Evolutionary conservation across 2,113 vertebrate species (phyloP), one percentile per base, ranked within the genome.

Genomic region (Elgaria multicarinata): DNA sequence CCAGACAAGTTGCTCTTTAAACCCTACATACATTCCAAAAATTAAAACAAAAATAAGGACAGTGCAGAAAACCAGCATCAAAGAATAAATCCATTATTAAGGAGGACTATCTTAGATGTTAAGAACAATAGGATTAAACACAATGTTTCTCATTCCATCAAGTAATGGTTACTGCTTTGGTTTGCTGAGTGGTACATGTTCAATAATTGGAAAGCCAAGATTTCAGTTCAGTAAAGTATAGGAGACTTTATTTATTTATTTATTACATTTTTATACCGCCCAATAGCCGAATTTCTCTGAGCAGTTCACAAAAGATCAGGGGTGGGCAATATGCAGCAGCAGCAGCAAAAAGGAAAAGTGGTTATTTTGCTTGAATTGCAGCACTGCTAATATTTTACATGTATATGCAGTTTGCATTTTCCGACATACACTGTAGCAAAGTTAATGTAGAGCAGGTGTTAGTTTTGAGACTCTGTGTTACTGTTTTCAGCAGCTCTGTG

Each of bases 371-470:
- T 62, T 62, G 58, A 62, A n/a, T n/a, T n/a, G n/a, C n/a, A n/a
- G 20, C 66, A 14, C 53, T 62, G 36, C n/a, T 31, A 71, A 79
- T 78, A 78, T 79, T 71, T 69, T 85, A 44, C 12, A 69, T 71
- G 20, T 42, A 44, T 16, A 67, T 62, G 20, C 42, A 14, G 24
- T 14, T n/a, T 42, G 42, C 53, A 31, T 58, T 82, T 81, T 72
- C 87, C 81, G 67, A 69, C 76, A 86, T 72, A 55, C 58, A 20
- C 12, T 39, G 53, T 75, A 76, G n/a, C 36, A 87, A 77, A 76
- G 24, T 83, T 90, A 58, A 89, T 82, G 67, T 26, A 87, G 62
- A 87, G 31, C 78, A 82, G 85, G 39, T 83, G 71, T 75, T 83
- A 77, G 71, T 24, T 86, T 75, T 55, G 78, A 67, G 44, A 39